Evolutionary conservation across 2,888 invertebrate genomes (phyloP), one percentile per base, ranked within the genome.

Genomic region (Toxonevra muliebris): DNA sequence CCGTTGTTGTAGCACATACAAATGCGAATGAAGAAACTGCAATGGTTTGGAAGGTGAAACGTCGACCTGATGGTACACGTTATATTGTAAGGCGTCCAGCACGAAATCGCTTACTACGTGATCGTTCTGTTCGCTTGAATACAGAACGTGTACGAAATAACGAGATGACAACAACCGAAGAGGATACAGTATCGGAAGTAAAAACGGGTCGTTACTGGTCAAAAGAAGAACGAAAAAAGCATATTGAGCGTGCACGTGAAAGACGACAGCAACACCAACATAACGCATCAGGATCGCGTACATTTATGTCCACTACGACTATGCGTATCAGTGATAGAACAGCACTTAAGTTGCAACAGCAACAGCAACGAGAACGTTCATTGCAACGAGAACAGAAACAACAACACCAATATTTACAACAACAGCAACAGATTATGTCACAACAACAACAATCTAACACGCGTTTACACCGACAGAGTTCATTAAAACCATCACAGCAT

Each of bases 181-280:
- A 93, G 76, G 93, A 93, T 76, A 91, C 92, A 19, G 88, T 90
- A 83, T 92, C 92, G 13, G 93, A 93, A 80, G 86, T 93, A 70
- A 93, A 93, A 87, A 86, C 88, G 15, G 93, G 93, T 8, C 88
- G 91, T 42, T 93, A 92, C 80, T 93, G 93, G 91, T 89, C 89
- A 4, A 90, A 90, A 80, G 92, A 92, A 74, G 93, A 93, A 73
- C 88, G 92, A 2, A 92, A 92, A 77, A 87, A 89, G 54, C 93
- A 93, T 75, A 82, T 92, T 75, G 92, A 92, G 78, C 88, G 89
- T 64, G 90, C 92, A 1, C 87, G 88, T 58, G 91, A 92, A 78
- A 87, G 91, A 54, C 87, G 88, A 62, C 87, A 87, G 74, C 85
- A 87, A 20, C 77, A 79, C n/a, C 79, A 80, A 71, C 69, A 69